Evolutionary conservation across 2,888 invertebrate genomes (phyloP).

Genomic region (Tricholauxania praeusta): DNA sequence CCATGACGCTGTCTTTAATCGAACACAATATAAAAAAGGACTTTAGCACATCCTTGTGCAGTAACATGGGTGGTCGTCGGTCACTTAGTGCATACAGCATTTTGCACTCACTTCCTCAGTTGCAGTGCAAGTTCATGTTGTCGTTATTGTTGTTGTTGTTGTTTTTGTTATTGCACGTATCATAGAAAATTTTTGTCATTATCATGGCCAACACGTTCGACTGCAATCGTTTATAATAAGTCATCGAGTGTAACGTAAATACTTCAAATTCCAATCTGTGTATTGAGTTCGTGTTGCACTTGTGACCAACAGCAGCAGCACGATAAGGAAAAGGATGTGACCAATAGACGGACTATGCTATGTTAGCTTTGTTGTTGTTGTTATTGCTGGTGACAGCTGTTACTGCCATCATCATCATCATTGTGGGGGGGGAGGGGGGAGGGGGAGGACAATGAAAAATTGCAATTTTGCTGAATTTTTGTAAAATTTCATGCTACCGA

Average conservation of each 20-base stretch:
- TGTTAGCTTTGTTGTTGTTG: neutral
- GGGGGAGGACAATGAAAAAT: too few relatives aligned
- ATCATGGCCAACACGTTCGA: conserved; percentile 16
- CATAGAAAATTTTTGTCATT: neutral
- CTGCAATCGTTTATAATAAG: conserved; percentile 36
- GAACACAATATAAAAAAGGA: too few relatives aligned
- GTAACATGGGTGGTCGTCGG: too few relatives aligned
- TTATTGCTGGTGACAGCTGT: neutral
- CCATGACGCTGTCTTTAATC: too few relatives aligned
- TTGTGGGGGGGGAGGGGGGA: too few relatives aligned
- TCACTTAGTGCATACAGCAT: too few relatives aligned
- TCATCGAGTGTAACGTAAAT: conserved; percentile 38
- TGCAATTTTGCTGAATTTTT: too few relatives aligned
- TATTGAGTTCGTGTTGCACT: conserved; percentile 20
- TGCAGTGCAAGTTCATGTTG: neutral
- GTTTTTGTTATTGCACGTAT: neutral
- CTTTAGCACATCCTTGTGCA: too few relatives aligned
- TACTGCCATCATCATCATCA: neutral
- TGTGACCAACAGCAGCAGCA: neutral
- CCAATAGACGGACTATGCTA: neutral
- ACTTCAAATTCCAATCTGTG: conserved; percentile 38
- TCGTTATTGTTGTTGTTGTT: neutral
- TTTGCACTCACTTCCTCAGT: neutral
- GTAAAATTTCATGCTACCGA: too few relatives aligned
- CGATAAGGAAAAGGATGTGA: neutral